Conservation (phyloP, 2,888 invertebrate species). For the Euclidia mi region DNA sequence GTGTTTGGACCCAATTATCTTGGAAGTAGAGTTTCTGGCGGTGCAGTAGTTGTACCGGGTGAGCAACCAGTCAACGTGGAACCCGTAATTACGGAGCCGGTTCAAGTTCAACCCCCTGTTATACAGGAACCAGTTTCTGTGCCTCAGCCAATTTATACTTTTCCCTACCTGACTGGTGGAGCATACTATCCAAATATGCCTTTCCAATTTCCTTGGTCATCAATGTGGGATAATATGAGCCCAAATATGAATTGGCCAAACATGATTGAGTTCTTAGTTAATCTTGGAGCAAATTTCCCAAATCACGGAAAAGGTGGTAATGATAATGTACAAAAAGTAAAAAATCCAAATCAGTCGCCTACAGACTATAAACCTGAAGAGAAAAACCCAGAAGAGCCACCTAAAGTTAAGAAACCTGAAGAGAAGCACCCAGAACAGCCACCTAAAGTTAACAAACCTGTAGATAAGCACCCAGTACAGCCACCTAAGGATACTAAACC, state of each 20-base stretch:
- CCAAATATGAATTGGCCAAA: slow-evolving; percentile 2
- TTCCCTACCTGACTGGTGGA: slow-evolving; percentile 3
- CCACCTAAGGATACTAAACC: no score
- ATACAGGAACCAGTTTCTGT: background rate
- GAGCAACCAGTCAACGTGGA: background rate
- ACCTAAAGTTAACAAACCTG: no score
- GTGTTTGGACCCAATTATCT: slow-evolving; percentile 27
- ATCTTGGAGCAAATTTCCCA: background rate
- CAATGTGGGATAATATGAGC: background rate
- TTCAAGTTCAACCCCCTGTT: background rate
- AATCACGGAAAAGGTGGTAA: background rate
- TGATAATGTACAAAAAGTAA: no score
- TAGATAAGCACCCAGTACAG: no score
- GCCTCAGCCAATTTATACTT: background rate
- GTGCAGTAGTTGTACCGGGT: background rate
- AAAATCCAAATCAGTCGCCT: no score
- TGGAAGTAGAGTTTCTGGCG: background rate
- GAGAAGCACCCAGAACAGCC: no score
- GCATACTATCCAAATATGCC: slow-evolving; percentile 3
- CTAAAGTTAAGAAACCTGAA: no score
- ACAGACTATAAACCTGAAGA: no score
- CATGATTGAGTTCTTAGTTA: background rate
- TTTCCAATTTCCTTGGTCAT: background rate
- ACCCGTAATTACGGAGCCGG: background rate
- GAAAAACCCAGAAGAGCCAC: no score